These are phyloP conservation scores for Spodoptera litura DNA, from an alignment of 1,140 invertebrate genomes.

Conservation along the genomic window DNA sequence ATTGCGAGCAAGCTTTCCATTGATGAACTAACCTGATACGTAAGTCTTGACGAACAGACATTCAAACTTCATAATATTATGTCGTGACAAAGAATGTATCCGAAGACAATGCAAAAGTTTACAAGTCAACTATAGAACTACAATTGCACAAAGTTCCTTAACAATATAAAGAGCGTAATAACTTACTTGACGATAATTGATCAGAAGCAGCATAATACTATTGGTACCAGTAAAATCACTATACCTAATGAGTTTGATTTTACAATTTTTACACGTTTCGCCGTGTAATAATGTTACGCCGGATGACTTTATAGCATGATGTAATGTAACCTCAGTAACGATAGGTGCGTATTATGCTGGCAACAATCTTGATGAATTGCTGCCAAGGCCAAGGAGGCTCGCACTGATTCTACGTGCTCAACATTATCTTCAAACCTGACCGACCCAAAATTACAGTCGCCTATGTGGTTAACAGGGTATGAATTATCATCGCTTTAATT, in stretches of 20 bases:
- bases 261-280: background rate
- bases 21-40: conserved; percentile 7
- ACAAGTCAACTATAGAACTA: too few species aligned
- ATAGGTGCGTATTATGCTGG: conserved; percentile 46
- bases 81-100: too few species aligned
- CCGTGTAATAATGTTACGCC: conserved; percentile 32
- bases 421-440: conserved; percentile 1
- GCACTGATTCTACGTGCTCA: conserved; percentile 37
- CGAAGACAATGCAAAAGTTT: too few species aligned
- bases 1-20: conserved; percentile 37
- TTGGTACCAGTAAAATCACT: too few species aligned
- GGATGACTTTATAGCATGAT: conserved; percentile 54
- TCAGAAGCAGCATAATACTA: too few species aligned
- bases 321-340: conserved; percentile 51
- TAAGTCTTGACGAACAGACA: background rate
- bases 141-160: too few species aligned
- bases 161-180: too few species aligned
- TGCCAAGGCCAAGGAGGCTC: conserved; percentile 55
- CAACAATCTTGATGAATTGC: conserved; percentile 49
- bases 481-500: background rate
- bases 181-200: too few species aligned
- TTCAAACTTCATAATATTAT: too few species aligned
- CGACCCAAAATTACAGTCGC: background rate
- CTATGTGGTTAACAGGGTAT: conserved; percentile 2
- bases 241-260: background rate